Percentiles rank a stretch among this genome's conserved stretches.
Conservation (phyloP, 37 sponge, comb jelly and placozoan genomes). For the Haliclona indistincta region DNA sequence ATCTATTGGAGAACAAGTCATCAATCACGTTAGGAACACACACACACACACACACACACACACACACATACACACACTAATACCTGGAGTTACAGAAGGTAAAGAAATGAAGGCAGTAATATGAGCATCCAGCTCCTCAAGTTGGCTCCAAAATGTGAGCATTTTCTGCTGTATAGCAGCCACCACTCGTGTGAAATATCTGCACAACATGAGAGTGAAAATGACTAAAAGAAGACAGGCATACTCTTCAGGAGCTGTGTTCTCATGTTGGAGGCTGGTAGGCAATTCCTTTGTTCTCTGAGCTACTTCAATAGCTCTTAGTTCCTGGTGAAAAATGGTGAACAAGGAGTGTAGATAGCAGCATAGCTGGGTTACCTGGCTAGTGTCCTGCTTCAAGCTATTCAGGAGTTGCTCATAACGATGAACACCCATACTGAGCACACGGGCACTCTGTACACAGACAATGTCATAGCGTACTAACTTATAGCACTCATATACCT, state of each 20-base stretch:
- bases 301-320: slow-evolving; percentile 66
- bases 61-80: background rate
- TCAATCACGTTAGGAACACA: too few relatives aligned
- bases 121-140: slow-evolving; percentile 74
- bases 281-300: slow-evolving; percentile 76
- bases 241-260: slow-evolving; percentile 67
- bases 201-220: background rate
- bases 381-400: slow-evolving; percentile 55
- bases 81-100: background rate
- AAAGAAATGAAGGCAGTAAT: slow-evolving; percentile 21
- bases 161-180: slow-evolving; percentile 56
- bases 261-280: slow-evolving; percentile 73
- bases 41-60: slow-evolving; percentile 12
- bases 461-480: too few relatives aligned
- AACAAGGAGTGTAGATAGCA: background rate
- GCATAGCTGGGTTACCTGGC: slow-evolving; percentile 15
- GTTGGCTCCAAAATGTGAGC: slow-evolving; percentile 48
- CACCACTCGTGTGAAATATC: slow-evolving; percentile 63
- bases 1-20: slow-evolving; percentile 20
- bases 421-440: too few relatives aligned
- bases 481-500: slow-evolving; percentile 37
- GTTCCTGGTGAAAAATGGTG: slow-evolving; percentile 25
- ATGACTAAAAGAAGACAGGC: background rate
- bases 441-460: too few relatives aligned
- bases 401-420: too few relatives aligned